phyloP scores from a whole-genome alignment of 2,797 vertebrate genomes.

The Pogonophryne albipinna region DNA sequence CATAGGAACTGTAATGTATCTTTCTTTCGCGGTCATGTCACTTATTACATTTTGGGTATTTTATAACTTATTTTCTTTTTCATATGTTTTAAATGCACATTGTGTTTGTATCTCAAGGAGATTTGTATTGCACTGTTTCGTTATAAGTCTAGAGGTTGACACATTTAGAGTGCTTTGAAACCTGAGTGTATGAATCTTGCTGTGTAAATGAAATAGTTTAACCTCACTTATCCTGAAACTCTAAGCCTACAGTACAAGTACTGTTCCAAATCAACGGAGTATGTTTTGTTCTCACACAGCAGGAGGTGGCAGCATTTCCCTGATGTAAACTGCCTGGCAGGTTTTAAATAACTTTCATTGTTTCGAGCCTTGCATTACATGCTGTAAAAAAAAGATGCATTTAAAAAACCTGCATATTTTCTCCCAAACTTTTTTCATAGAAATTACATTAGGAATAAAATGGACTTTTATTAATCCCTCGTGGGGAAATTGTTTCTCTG shows the following conservation, averaged over 20 bases:
- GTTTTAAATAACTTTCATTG: neutral
- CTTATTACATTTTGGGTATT: neutral
- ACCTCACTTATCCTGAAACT: neutral
- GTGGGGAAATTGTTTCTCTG: no score
- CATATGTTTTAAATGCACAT: neutral
- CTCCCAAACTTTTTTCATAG: neutral
- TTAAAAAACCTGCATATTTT: neutral
- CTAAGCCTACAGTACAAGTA: neutral
- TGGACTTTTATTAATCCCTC: no score
- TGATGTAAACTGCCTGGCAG: neutral
- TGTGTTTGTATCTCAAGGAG: neutral
- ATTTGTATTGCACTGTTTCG: neutral
- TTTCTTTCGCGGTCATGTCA: neutral
- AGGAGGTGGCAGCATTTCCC: constrained; percentile 35
- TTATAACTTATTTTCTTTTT: neutral
- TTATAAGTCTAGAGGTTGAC: neutral
- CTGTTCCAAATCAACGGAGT: neutral
- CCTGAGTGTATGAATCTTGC: neutral
- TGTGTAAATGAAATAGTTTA: neutral
- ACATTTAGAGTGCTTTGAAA: neutral
- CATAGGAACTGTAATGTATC: neutral
- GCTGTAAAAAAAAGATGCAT: neutral
- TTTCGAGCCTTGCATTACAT: neutral
- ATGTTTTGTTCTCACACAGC: neutral
- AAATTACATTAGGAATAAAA: neutral